These are phyloP conservation scores for Rotaria sp. DNA, from an alignment of 2,888 invertebrate genomes.

Conservation along the genomic window DNA sequence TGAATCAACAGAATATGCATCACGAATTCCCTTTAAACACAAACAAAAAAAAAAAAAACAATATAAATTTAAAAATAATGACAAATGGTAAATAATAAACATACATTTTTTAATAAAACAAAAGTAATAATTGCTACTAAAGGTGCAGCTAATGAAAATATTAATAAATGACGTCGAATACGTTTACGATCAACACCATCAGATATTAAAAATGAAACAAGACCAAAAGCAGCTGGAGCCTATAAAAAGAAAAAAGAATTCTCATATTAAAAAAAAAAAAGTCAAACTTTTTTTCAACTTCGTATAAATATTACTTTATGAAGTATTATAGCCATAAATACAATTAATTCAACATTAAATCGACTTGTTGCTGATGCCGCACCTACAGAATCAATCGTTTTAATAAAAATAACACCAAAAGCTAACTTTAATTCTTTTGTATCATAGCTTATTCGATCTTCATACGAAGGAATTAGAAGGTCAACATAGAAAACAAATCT, in stretches of 20 bases:
- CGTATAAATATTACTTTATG: slow-evolving; percentile 67
- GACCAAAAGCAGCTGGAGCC: slow-evolving; percentile 95
- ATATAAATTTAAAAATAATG: background rate
- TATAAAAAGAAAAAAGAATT: slow-evolving; percentile 54
- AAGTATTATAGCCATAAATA: slow-evolving; percentile 95
- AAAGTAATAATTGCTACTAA: slow-evolving; percentile 79
- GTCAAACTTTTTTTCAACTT: background rate
- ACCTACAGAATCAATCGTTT: slow-evolving; percentile 91
- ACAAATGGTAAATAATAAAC: slow-evolving; percentile 45
- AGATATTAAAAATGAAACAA: slow-evolving; percentile 90
- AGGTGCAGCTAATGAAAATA: slow-evolving; percentile 88
- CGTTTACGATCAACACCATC: slow-evolving; percentile 81
- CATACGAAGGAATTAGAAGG: too few relatives aligned
- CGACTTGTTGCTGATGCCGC: slow-evolving; percentile 93
- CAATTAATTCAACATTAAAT: slow-evolving; percentile 89
- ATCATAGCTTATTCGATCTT: too few relatives aligned
- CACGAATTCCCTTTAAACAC: background rate
- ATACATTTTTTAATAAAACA: slow-evolving; percentile 72
- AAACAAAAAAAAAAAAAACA: background rate
- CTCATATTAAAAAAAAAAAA: background rate
- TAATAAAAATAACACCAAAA: too few relatives aligned
- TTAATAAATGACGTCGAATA: slow-evolving; percentile 77
- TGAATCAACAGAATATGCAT: slow-evolving; percentile 32
- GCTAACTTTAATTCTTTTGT: too few relatives aligned
- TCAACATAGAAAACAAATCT: too few relatives aligned